Percentiles rank a stretch among this genome's conserved stretches.
phyloP scores from a whole-genome alignment of 2,888 invertebrate species.

The Eretmocerus hayati region DNA sequence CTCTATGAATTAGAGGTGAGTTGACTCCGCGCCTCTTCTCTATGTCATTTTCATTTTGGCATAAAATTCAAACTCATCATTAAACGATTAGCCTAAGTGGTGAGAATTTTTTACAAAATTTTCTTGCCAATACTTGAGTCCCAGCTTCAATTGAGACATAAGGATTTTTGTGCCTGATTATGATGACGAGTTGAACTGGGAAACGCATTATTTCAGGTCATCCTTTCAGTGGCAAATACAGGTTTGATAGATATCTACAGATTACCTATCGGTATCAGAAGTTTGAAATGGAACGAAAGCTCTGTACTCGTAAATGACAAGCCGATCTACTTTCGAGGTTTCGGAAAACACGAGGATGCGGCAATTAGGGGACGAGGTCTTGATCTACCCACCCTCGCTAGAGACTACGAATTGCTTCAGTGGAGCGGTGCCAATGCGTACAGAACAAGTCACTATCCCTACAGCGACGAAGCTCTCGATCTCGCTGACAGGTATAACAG shows the following conservation, averaged over 20 bases:
- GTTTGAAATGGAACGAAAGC: constrained; percentile 69
- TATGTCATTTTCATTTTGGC: too few species aligned
- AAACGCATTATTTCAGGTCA: neutral
- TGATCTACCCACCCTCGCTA: constrained; percentile 77
- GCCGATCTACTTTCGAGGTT: constrained; percentile 84
- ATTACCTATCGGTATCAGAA: constrained; percentile 81
- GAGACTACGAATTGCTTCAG: constrained; percentile 87
- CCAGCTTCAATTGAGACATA: too few species aligned
- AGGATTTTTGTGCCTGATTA: too few species aligned
- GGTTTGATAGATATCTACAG: constrained; percentile 64
- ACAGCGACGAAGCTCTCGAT: constrained; percentile 94
- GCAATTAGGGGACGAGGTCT: constrained; percentile 94
- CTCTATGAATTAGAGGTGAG: constrained; percentile 72
- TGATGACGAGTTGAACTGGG: too few species aligned
- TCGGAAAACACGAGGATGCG: constrained; percentile 93
- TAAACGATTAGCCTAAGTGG: too few species aligned
- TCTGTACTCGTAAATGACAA: constrained; percentile 72
- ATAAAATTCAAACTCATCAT: too few species aligned
- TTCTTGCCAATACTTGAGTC: too few species aligned
- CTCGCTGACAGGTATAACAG: constrained; percentile 63
- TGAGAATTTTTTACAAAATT: too few species aligned
- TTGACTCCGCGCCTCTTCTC: neutral
- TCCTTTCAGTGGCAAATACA: neutral
- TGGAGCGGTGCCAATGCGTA: constrained; percentile 96
- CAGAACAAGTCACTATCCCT: constrained; percentile 96